Percentiles rank a stretch among this genome's conserved stretches.
These are phyloP conservation scores for Entomobrya multifasciata DNA, from an alignment of 2,888 invertebrate species.

Conservation along the genomic window DNA sequence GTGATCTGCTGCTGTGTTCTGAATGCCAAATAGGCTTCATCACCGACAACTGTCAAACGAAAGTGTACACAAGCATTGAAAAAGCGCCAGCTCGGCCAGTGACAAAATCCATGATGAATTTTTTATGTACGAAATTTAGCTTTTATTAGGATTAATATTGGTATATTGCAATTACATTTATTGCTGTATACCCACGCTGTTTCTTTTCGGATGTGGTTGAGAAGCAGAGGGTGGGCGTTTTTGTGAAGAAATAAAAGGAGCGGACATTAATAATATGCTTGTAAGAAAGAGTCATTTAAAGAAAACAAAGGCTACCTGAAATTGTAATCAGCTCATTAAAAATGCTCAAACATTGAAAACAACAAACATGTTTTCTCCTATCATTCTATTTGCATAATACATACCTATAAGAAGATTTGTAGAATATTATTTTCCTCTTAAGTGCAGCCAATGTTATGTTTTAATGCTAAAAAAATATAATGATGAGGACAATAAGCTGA, in stretches of 20 bases:
- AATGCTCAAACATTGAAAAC: constrained; percentile 59
- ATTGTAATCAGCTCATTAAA: constrained; percentile 70
- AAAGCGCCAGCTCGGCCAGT: neutral
- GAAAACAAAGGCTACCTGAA: constrained; percentile 63
- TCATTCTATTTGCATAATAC: constrained; percentile 46
- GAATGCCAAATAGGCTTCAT: neutral
- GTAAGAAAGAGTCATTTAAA: neutral
- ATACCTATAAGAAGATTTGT: constrained; percentile 25
- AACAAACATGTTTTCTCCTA: constrained; percentile 61
- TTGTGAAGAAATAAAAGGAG: constrained; percentile 35
- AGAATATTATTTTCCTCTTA: constrained; percentile 23
- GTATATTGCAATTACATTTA: constrained; percentile 44
- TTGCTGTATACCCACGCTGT: neutral
- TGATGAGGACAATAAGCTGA: neutral
- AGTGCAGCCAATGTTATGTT: constrained; percentile 16
- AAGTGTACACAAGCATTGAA: neutral
- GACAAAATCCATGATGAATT: constrained; percentile 44
- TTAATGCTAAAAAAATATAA: constrained; percentile 10
- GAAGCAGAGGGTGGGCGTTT: constrained; percentile 62
- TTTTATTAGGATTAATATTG: constrained; percentile 31
- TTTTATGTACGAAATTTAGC: neutral
- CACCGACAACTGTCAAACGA: neutral
- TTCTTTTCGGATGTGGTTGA: neutral
- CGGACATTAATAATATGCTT: constrained; percentile 16
- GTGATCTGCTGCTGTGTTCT: neutral